phyloP scores from a whole-genome alignment of 2,113 vertebrate genomes.

The Forbesichthys agassizii region DNA sequence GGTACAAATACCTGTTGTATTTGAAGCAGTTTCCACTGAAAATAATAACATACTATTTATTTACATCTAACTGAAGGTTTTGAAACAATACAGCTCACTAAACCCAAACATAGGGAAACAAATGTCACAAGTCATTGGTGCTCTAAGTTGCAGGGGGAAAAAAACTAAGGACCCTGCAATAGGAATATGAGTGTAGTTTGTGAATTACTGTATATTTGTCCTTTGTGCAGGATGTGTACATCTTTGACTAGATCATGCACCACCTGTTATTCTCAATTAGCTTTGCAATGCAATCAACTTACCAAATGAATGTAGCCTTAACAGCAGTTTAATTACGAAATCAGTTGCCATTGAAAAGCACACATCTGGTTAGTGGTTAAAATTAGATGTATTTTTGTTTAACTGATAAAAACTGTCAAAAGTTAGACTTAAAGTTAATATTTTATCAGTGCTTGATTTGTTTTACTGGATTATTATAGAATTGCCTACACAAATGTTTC shows the following conservation, averaged over 20 bases:
- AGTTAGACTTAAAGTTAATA: too few species aligned
- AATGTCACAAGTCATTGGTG: slow-evolving; percentile 8
- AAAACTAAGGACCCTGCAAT: neutral
- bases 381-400: neutral
- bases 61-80: neutral
- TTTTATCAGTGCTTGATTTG: too few species aligned
- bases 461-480: too few species aligned
- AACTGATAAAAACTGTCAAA: too few species aligned
- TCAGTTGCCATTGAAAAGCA: neutral
- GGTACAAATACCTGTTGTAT: neutral
- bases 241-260: neutral
- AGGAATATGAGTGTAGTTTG: neutral
- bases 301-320: too few species aligned
- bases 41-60: neutral
- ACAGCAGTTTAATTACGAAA: too few species aligned
- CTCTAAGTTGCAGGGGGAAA: neutral
- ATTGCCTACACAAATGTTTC: too few species aligned
- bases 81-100: neutral
- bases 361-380: neutral
- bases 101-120: slow-evolving; percentile 11
- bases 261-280: too few species aligned
- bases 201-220: neutral
- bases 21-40: neutral
- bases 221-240: neutral
- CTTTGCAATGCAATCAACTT: too few species aligned